Percentiles rank a stretch among this genome's conserved stretches.
phyloP scores from a whole-genome alignment of 2,113 vertebrate species.

The Chaetorhynchus papuensis region DNA sequence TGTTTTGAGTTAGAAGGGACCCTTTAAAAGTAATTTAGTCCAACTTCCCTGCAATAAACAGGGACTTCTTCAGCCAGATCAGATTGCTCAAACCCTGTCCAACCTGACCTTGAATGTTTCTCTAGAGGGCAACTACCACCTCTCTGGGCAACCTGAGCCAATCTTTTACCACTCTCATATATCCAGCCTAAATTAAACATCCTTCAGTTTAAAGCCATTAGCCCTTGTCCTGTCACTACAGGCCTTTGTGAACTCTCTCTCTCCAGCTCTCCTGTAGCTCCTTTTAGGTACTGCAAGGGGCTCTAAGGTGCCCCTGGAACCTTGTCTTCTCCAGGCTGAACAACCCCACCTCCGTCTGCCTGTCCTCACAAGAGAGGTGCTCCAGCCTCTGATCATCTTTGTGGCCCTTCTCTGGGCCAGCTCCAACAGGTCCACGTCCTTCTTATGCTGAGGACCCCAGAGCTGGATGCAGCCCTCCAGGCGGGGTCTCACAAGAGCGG shows the following conservation, averaged over 20 bases:
- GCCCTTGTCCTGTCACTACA: background rate
- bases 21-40: background rate
- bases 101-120: background rate
- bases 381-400: background rate
- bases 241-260: background rate
- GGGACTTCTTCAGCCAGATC: background rate
- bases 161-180: background rate
- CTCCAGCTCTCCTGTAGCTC: background rate
- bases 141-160: background rate
- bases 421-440: too few relatives aligned
- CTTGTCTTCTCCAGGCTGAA: background rate
- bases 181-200: background rate
- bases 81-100: background rate
- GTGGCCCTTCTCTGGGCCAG: background rate
- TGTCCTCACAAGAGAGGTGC: background rate
- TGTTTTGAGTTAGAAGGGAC: background rate
- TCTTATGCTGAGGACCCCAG: background rate
- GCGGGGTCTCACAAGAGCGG: fast-evolving
- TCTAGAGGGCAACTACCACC: background rate
- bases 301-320: background rate
- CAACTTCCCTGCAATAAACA: background rate
- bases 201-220: background rate
- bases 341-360: too few relatives aligned
- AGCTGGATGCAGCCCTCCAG: background rate
- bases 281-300: background rate